These are phyloP conservation scores for Chaenogobius annularis DNA, from an alignment of 2,113 vertebrate genomes.

Conservation along the genomic window DNA sequence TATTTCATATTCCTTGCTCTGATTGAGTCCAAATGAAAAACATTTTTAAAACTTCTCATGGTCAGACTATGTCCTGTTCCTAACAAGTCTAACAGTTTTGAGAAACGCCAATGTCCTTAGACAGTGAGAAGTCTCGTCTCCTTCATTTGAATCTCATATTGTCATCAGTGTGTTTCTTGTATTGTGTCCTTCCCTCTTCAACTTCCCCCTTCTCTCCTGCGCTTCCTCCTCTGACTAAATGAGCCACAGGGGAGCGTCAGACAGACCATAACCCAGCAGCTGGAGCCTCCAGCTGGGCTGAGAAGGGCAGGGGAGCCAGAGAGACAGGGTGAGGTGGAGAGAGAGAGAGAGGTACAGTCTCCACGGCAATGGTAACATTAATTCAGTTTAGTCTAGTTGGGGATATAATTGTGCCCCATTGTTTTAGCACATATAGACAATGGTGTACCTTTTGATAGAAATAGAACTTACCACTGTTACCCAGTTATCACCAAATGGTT, in stretches of 20 bases:
- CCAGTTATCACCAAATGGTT: too few species aligned
- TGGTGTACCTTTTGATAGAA: neutral
- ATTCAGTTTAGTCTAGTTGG: neutral
- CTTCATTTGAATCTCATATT: constrained; percentile 17
- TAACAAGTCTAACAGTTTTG: neutral
- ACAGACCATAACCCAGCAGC: constrained; percentile 64
- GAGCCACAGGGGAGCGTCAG: constrained; percentile 68
- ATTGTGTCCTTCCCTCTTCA: constrained; percentile 24
- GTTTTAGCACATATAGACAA: neutral
- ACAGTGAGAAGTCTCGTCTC: constrained; percentile 1
- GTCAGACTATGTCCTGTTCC: neutral
- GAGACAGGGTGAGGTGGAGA: neutral
- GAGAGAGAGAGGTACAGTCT: constrained; percentile 8
- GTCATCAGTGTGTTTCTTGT: constrained; percentile 16
- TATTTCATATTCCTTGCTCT: neutral
- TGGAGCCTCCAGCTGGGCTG: constrained; percentile 67
- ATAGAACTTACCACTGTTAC: too few species aligned
- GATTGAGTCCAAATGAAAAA: neutral
- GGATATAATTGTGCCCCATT: neutral
- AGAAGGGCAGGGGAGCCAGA: constrained; percentile 29
- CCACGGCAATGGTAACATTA: neutral
- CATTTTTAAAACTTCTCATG: neutral
- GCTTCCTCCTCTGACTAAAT: constrained; percentile 57
- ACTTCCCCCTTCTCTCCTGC: constrained; percentile 29
- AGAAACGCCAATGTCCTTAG: neutral